Conservation (phyloP, 2,888 invertebrate genomes). For the Amphipyra berbera region DNA sequence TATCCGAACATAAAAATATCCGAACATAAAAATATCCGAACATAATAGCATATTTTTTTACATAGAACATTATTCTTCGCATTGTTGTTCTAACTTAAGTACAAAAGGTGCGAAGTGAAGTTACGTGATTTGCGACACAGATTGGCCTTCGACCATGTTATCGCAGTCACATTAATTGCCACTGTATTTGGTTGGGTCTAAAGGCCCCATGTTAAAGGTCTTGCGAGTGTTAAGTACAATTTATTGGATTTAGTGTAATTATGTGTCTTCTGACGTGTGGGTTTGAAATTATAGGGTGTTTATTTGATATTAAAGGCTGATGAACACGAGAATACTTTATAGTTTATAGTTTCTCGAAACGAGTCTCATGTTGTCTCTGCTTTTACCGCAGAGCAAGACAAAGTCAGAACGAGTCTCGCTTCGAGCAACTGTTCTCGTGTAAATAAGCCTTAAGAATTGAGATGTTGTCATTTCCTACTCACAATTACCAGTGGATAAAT, state of each 20-base stretch:
- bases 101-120: conserved; percentile 48
- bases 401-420: too few species aligned
- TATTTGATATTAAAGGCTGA: too few species aligned
- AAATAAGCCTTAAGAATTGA: too few species aligned
- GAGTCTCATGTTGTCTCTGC: too few species aligned
- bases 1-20: not conserved
- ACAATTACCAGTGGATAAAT: too few species aligned
- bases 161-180: conserved; percentile 48
- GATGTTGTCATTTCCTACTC: too few species aligned
- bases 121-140: conserved; percentile 36
- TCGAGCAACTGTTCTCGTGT: too few species aligned
- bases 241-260: conserved; percentile 13
- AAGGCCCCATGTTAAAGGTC: conserved; percentile 31
- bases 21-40: conserved; percentile 2
- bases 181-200: conserved; percentile 36
- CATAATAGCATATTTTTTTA: not conserved
- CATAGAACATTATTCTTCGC: conserved; percentile 7
- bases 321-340: too few species aligned
- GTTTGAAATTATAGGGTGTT: too few species aligned
- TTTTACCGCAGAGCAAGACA: too few species aligned
- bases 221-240: conserved; percentile 20
- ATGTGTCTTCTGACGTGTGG: too few species aligned
- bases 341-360: too few species aligned
- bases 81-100: conserved; percentile 6
- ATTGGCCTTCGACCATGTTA: conserved; percentile 46